A percentile compares a stretch with the other conserved stretches of the same genome.
phyloP scores from a whole-genome alignment of 2,113 vertebrate genomes.

The Xenopus tropicalis region UCB_Xtro_10.0 CM004445.2:143860501-143861000 shows the following conservation, averaged over 20 bases:
- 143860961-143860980: too few relatives aligned
- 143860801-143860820: too few relatives aligned
- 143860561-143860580: not conserved
- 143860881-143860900: too few relatives aligned
- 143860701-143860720: not conserved
- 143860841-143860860: not conserved
- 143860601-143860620: conserved; percentile 26
- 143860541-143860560: conserved; percentile 40
- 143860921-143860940: not conserved
- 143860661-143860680: conserved; percentile 24
- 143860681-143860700: conserved; percentile 39
- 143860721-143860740: not conserved
- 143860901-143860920: too few relatives aligned
- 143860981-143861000: too few relatives aligned
- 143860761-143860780: too few relatives aligned
- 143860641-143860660: not conserved
- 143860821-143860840: too few relatives aligned
- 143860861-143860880: too few relatives aligned
- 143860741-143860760: too few relatives aligned
- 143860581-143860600: conserved; percentile 30
- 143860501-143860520: conserved; percentile 36
- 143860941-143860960: not conserved
- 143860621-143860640: not conserved
- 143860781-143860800: too few relatives aligned
- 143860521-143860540: conserved; percentile 38